phyloP scores from a whole-genome alignment of 2,888 invertebrate species.

The Mesorhabditis belari region DNA sequence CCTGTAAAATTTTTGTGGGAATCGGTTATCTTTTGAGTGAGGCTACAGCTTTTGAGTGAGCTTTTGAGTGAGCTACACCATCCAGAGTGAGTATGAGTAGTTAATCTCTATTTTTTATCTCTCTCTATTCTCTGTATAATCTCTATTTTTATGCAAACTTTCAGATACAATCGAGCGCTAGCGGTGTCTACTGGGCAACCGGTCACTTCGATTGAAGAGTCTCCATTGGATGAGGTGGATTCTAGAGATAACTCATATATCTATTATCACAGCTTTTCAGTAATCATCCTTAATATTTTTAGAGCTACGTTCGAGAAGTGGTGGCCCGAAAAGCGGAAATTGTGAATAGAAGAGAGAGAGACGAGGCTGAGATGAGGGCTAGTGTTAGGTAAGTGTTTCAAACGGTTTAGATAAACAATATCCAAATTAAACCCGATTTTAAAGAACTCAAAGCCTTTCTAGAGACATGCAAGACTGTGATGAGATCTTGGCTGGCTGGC shows the following conservation, averaged over 20 bases:
- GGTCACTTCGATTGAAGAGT: neutral
- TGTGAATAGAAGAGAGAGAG: constrained; percentile 24
- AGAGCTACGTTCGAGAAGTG: constrained; percentile 31
- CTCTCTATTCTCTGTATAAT: neutral
- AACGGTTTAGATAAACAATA: too few species aligned
- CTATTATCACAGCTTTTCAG: neutral
- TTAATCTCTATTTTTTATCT: neutral
- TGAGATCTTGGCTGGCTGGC: constrained; percentile 19
- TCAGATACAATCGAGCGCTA: neutral
- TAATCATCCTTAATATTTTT: neutral
- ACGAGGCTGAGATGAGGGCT: constrained; percentile 30
- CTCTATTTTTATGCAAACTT: neutral
- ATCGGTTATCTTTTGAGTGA: too few species aligned
- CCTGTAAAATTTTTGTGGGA: too few species aligned
- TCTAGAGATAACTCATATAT: neutral
- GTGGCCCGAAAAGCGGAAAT: constrained; percentile 29
- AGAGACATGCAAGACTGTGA: constrained; percentile 39
- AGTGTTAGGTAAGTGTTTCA: too few species aligned
- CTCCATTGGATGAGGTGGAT: neutral
- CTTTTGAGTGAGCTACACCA: neutral
- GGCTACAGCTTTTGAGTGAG: too few species aligned
- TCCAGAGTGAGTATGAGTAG: neutral
- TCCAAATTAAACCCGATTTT: too few species aligned
- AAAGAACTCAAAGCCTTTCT: too few species aligned
- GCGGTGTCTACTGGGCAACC: neutral